phyloP scores from a whole-genome alignment of 2,113 vertebrate species.

The Pangasianodon hypophthalmus region DNA sequence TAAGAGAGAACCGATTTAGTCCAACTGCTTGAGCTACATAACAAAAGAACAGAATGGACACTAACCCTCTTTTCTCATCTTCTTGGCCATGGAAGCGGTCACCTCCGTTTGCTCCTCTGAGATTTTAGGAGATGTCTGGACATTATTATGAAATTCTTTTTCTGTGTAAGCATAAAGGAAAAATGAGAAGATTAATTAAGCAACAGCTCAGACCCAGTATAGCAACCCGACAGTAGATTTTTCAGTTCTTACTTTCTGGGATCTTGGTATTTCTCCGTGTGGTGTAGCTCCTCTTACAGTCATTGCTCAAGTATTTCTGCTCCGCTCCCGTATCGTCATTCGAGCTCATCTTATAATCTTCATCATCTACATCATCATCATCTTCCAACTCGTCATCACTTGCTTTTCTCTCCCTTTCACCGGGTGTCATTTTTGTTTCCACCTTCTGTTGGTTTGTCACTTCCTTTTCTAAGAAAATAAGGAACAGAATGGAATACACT shows the following conservation, averaged over 20 bases:
- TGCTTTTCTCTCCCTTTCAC: constrained; percentile 35
- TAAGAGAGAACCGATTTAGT: neutral
- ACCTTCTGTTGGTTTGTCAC: neutral
- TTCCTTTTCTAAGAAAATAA: constrained; percentile 29
- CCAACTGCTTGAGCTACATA: neutral
- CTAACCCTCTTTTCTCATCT: constrained; percentile 26
- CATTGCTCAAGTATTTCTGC: constrained; percentile 72
- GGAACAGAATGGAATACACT: neutral
- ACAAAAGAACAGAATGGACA: neutral
- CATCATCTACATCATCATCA: constrained; percentile 73
- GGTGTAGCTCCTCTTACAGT: constrained; percentile 78
- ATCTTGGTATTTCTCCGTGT: constrained; percentile 81
- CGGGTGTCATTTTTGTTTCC: neutral
- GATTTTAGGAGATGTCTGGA: neutral
- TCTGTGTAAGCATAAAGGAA: neutral
- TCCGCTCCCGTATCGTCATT: constrained; percentile 74
- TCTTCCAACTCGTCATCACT: constrained; percentile 39
- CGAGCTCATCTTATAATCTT: constrained; percentile 76
- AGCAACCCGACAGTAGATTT: neutral
- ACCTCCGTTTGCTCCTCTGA: constrained; percentile 24
- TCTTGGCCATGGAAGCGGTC: neutral
- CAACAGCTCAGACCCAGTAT: neutral
- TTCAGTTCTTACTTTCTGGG: constrained; percentile 70
- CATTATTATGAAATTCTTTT: neutral
- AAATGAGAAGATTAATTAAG: neutral